These are phyloP conservation scores for Drosophila acutilabella DNA, from an alignment of 2,888 invertebrate genomes.

Conservation along the genomic window DNA sequence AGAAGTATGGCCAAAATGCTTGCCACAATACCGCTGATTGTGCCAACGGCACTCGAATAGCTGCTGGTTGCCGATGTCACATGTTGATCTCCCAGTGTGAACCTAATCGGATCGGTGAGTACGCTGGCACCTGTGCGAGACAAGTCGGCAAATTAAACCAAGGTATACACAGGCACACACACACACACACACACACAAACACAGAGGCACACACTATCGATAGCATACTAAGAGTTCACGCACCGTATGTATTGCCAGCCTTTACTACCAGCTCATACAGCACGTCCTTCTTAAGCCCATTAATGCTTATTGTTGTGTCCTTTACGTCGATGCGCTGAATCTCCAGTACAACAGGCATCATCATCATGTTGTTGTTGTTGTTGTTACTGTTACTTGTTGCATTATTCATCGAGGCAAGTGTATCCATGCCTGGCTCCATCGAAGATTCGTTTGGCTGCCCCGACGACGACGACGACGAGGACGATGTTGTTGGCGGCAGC, in stretches of 20 bases:
- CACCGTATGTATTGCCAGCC: constrained; percentile 91
- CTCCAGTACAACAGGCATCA: constrained; percentile 82
- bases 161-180: constrained; percentile 10
- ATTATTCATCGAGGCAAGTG: constrained; percentile 74
- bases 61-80: constrained; percentile 88
- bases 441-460: constrained; percentile 54
- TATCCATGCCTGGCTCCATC: constrained; percentile 59
- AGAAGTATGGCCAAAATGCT: constrained; percentile 84
- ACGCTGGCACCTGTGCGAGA: constrained; percentile 88
- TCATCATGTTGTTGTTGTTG: constrained; percentile 48
- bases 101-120: constrained; percentile 90
- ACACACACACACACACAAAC: not conserved
- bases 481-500: constrained; percentile 62
- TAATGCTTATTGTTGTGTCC: constrained; percentile 89
- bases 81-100: constrained; percentile 91
- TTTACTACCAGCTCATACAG: constrained; percentile 93
- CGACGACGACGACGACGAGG: constrained; percentile 33
- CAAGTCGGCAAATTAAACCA: constrained; percentile 60
- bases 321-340: constrained; percentile 90
- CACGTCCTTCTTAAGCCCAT: constrained; percentile 90
- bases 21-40: constrained; percentile 84
- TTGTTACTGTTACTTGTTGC: constrained; percentile 73
- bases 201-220: constrained; percentile 2
- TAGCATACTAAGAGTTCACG: constrained; percentile 63
- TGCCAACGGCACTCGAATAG: constrained; percentile 84